Evolutionary conservation across 2,113 vertebrate species (phyloP).

Genomic region (Nothoprocta perdicaria): DNA sequence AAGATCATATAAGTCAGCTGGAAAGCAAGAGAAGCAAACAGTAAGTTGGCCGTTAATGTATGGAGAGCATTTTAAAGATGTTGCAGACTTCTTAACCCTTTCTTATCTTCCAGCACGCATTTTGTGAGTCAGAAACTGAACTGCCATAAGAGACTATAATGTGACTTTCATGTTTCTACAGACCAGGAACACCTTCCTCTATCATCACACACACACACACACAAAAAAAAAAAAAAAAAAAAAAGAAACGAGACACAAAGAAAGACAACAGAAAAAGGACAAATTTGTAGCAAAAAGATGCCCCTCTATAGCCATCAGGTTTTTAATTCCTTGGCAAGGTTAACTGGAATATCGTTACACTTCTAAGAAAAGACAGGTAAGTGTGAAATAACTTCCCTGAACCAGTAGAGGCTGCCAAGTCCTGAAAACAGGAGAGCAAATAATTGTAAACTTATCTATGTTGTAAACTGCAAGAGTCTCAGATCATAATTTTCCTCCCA

Average conservation of each 20-base stretch:
- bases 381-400: background rate
- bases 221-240: background rate
- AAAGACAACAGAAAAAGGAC: background rate
- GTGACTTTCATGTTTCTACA: background rate
- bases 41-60: background rate
- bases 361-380: background rate
- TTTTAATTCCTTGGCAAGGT: background rate
- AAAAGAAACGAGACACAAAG: too few relatives aligned
- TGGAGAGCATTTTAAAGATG: background rate
- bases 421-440: background rate
- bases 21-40: background rate
- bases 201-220: too few relatives aligned
- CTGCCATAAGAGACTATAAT: background rate
- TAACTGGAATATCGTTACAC: background rate
- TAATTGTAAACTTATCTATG: background rate
- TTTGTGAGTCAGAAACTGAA: background rate
- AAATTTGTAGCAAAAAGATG: background rate
- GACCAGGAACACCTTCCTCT: background rate
- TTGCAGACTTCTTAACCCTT: background rate
- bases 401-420: background rate
- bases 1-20: background rate
- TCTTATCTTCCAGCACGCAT: background rate
- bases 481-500: background rate
- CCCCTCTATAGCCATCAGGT: background rate
- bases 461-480: rapidly evolving